Percentiles rank a stretch among this genome's conserved stretches.
Conservation (phyloP, 2,888 invertebrate species). For the Epinotia demarniana region DNA sequence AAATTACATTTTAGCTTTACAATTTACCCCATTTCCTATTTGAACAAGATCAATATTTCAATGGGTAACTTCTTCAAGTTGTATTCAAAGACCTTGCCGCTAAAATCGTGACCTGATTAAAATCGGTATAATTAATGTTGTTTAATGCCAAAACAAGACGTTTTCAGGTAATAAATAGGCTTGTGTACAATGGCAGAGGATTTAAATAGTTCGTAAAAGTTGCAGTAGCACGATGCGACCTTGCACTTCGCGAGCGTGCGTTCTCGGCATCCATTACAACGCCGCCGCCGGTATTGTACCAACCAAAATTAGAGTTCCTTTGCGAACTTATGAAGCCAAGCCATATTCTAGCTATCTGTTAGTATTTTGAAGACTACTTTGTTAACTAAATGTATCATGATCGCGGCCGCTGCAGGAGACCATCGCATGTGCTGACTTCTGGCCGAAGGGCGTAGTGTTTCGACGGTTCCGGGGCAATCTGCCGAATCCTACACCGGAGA, state of each 20-base stretch:
- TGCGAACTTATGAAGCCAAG: not conserved
- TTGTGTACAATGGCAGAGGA: constrained; percentile 27
- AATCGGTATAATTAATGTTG: constrained; percentile 14
- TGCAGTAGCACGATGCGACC: constrained; percentile 46
- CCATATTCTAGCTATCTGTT: too few relatives aligned
- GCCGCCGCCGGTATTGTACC: not conserved
- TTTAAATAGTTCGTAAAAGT: constrained; percentile 44
- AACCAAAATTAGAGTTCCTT: constrained; percentile 13
- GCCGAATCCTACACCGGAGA: too few relatives aligned
- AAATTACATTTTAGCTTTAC: not conserved
- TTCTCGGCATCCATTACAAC: constrained; percentile 50
- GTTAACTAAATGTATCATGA: too few relatives aligned
- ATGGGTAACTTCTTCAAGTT: not conserved
- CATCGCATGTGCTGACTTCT: too few relatives aligned
- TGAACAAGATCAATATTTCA: not conserved
- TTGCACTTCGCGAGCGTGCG: constrained; percentile 56
- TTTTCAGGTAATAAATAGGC: constrained; percentile 34
- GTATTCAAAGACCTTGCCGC: constrained; percentile 4
- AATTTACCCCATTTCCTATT: not conserved
- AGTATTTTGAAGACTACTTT: too few relatives aligned
- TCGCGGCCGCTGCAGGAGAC: too few relatives aligned
- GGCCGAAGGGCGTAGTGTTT: too few relatives aligned
- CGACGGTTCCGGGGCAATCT: too few relatives aligned
- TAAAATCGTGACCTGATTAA: constrained; percentile 11
- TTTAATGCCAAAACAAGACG: constrained; percentile 23